phyloP scores from a whole-genome alignment of 2,797 vertebrate genomes.

The Orientallactaga sibirica region DNA sequence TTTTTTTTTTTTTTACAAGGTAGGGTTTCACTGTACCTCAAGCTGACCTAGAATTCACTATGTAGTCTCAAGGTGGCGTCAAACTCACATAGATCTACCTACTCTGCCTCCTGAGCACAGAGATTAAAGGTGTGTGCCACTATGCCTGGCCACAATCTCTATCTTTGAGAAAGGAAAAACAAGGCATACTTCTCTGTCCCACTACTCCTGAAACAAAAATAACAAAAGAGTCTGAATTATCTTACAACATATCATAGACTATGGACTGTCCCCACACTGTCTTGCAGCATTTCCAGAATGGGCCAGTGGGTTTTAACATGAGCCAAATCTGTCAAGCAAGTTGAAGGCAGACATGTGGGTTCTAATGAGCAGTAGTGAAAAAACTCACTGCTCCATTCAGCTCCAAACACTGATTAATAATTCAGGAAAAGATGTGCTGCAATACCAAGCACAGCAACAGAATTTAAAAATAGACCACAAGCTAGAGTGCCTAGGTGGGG shows the following conservation, averaged over 20 bases:
- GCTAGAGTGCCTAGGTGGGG: conserved; percentile 68
- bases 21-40: too few relatives aligned
- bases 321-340: conserved; percentile 87
- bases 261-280: conserved; percentile 36
- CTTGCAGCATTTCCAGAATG: conserved; percentile 41
- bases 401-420: conserved; percentile 88
- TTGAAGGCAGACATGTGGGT: conserved; percentile 84
- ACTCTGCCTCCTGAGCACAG: too few relatives aligned
- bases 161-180: conserved; percentile 25
- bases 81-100: too few relatives aligned
- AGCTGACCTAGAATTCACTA: too few relatives aligned
- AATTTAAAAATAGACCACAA: conserved; percentile 93
- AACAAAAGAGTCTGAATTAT: background rate
- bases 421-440: conserved; percentile 90
- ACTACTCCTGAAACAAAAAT: conserved; percentile 48
- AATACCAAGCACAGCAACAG: conserved; percentile 91
- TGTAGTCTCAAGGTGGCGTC: too few relatives aligned
- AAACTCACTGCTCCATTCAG: conserved; percentile 84
- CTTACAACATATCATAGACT: background rate
- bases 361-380: conserved; percentile 79
- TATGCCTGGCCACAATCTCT: background rate
- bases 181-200: conserved; percentile 15
- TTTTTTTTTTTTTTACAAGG: too few relatives aligned
- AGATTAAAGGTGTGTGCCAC: too few relatives aligned
- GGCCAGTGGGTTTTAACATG: conserved; percentile 77